A percentile compares a stretch with the other conserved stretches of the same genome.
These are phyloP conservation scores for Rhinichthys klamathensis DNA, from an alignment of 2,113 vertebrate genomes.

Conservation along the genomic window DNA sequence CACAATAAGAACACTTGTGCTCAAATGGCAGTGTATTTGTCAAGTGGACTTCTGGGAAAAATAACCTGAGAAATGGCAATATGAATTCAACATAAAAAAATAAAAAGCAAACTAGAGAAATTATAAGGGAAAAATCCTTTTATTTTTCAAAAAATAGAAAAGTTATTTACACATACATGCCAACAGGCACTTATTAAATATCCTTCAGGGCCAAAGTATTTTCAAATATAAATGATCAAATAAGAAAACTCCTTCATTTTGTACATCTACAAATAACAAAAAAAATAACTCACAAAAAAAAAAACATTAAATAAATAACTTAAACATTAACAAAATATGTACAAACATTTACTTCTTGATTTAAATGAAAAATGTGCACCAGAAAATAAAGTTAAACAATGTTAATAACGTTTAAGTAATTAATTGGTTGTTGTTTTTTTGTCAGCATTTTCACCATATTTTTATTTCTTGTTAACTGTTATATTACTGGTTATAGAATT, in stretches of 20 bases:
- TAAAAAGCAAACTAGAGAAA: neutral
- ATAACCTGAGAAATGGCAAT: neutral
- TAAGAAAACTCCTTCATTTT: constrained; percentile 59
- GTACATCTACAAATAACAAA: constrained; percentile 54
- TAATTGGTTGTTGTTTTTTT: neutral
- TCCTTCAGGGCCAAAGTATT: constrained; percentile 30
- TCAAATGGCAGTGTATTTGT: neutral
- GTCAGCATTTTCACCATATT: neutral
- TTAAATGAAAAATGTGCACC: constrained; percentile 4
- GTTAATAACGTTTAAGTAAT: constrained; percentile 3
- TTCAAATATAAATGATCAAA: constrained; percentile 44
- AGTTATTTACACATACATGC: constrained; percentile 52
- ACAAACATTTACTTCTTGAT: constrained; percentile 56
- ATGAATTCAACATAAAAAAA: neutral
- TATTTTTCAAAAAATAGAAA: constrained; percentile 64
- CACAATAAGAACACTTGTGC: constrained; percentile 28
- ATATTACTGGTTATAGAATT: neutral
- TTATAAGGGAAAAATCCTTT: constrained; percentile 38
- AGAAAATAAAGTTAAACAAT: neutral
- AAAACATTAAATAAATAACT: constrained; percentile 83
- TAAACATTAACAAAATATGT: constrained; percentile 64
- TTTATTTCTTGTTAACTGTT: neutral
- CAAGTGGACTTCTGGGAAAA: neutral
- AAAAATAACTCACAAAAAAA: constrained; percentile 38
- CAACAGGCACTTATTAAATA: constrained; percentile 50